Evolutionary conservation across 2,888 invertebrate genomes (phyloP).

Genomic region (Synanthedon myopaeformis): DNA sequence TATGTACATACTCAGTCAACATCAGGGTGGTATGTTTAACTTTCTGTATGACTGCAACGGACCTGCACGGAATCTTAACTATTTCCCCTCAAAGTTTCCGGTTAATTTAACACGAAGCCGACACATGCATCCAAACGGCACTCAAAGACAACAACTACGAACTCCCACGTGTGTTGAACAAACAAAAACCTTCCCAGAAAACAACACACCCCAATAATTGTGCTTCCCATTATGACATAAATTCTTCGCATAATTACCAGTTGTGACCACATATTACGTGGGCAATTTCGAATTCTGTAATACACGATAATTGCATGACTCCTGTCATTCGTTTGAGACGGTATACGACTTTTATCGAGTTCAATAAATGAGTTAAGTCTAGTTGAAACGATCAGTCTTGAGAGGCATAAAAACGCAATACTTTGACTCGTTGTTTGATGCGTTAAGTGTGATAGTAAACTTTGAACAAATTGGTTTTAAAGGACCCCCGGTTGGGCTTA

Average conservation of each 20-base stretch:
- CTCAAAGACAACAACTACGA: slow-evolving; percentile 26
- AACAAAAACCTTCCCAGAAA: slow-evolving; percentile 50
- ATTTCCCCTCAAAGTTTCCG: slow-evolving; percentile 58
- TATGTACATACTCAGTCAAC: background rate
- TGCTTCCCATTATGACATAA: slow-evolving; percentile 29
- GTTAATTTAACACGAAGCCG: slow-evolving; percentile 61
- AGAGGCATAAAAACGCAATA: slow-evolving; percentile 49
- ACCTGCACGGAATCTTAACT: slow-evolving; percentile 59
- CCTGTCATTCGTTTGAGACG: slow-evolving; percentile 12
- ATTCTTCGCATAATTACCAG: slow-evolving; percentile 28
- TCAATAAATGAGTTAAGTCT: slow-evolving; percentile 42
- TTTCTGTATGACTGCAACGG: slow-evolving; percentile 38
- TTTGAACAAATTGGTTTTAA: slow-evolving; percentile 57
- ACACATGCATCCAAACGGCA: slow-evolving; percentile 47
- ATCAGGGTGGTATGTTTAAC: slow-evolving; percentile 30
- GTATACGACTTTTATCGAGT: slow-evolving; percentile 17
- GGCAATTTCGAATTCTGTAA: slow-evolving; percentile 9
- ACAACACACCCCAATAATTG: slow-evolving; percentile 42
- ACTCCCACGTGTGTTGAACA: slow-evolving; percentile 55
- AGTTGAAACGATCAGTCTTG: slow-evolving; percentile 51
- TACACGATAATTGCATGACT: slow-evolving; percentile 25
- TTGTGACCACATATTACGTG: slow-evolving; percentile 22
- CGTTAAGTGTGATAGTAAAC: slow-evolving; percentile 50
- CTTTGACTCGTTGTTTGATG: slow-evolving; percentile 55
- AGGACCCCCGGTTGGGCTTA: slow-evolving; percentile 27